Evolutionary conservation across 2,888 invertebrate genomes (phyloP).

Genomic region (Furcula furcula): DNA sequence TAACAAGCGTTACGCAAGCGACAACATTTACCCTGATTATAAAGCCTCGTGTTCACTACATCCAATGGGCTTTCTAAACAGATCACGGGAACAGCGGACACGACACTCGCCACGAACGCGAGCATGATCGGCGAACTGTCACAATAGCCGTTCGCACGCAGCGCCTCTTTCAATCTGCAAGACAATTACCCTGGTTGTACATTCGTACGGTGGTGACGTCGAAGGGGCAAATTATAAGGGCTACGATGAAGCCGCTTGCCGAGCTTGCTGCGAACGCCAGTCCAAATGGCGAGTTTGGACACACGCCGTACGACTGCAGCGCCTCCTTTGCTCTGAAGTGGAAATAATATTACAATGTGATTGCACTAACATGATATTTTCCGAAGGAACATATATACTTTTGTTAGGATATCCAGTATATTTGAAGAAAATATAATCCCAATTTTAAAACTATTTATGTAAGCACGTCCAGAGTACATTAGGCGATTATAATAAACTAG

Average conservation of each 20-base stretch:
- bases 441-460: no score
- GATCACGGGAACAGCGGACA: slow-evolving; percentile 88
- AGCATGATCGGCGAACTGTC: slow-evolving; percentile 81
- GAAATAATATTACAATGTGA: slow-evolving; percentile 12
- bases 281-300: slow-evolving; percentile 53
- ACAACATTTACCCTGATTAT: slow-evolving; percentile 92
- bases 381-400: no score
- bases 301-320: slow-evolving; percentile 50
- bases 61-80: slow-evolving; percentile 93
- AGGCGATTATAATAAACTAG: no score
- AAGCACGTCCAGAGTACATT: no score
- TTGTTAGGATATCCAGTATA: no score
- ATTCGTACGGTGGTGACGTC: slow-evolving; percentile 93
- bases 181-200: slow-evolving; percentile 89
- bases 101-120: slow-evolving; percentile 87
- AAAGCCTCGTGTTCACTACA: slow-evolving; percentile 91
- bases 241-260: slow-evolving; percentile 88
- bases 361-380: no score
- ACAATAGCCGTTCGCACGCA: slow-evolving; percentile 53
- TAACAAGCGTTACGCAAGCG: no score
- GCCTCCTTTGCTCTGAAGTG: slow-evolving; percentile 62
- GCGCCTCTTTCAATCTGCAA: slow-evolving; percentile 58
- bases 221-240: slow-evolving; percentile 91
- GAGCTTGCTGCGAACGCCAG: slow-evolving; percentile 83
- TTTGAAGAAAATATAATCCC: no score